Percentiles rank a stretch among this genome's conserved stretches.
phyloP scores from a whole-genome alignment of 2,113 vertebrate genomes.

The Serinus canaria region DNA sequence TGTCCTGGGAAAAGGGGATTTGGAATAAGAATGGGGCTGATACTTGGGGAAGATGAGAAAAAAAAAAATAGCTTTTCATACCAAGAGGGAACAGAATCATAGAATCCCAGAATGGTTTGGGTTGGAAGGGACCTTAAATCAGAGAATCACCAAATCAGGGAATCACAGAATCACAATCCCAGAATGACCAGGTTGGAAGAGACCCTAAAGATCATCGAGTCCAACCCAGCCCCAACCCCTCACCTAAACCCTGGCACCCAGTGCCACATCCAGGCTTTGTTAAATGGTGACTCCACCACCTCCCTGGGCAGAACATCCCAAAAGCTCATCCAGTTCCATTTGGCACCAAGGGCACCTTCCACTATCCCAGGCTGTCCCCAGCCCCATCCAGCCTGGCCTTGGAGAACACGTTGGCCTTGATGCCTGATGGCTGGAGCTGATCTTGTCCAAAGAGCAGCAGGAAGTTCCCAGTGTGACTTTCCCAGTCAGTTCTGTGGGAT shows the following conservation, averaged over 20 bases:
- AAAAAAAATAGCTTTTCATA: neutral
- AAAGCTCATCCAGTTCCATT: neutral
- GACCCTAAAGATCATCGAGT: neutral
- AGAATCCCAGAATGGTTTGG: neutral
- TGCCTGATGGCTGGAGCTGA: accelerated
- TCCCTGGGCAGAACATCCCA: neutral
- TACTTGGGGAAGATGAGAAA: accelerated
- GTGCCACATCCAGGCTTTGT: neutral
- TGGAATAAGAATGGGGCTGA: neutral
- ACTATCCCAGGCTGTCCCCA: neutral
- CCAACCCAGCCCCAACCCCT: neutral
- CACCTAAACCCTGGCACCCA: neutral
- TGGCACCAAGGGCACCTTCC: neutral
- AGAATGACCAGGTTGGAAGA: neutral
- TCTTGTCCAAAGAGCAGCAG: neutral
- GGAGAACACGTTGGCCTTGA: neutral
- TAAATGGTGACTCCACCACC: neutral
- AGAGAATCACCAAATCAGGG: neutral
- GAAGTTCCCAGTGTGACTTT: neutral
- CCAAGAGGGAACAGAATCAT: neutral
- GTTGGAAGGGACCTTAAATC: neutral
- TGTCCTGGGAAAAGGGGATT: neutral
- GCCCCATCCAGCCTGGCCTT: neutral
- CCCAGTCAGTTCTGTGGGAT: neutral
- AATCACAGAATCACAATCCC: neutral